phyloP scores from a whole-genome alignment of 2,797 vertebrate species.

The Pipistrellus kuhlii region DNA sequence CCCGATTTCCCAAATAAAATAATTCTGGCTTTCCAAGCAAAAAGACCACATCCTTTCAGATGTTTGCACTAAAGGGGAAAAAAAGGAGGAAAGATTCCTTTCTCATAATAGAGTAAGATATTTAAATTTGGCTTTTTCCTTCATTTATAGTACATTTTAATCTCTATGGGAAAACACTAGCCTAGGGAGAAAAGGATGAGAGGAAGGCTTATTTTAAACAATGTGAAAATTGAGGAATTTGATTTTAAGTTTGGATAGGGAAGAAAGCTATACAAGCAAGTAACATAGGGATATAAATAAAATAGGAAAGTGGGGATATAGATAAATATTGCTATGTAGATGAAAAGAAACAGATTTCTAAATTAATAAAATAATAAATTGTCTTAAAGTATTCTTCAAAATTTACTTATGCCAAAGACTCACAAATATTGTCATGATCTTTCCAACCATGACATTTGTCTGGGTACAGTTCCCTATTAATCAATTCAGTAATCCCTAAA shows the following conservation, averaged over 20 bases:
- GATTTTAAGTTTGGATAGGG: neutral
- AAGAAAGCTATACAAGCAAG: neutral
- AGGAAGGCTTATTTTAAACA: neutral
- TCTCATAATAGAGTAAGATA: neutral
- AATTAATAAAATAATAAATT: constrained; percentile 49
- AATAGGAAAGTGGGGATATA: neutral
- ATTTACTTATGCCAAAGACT: constrained; percentile 40
- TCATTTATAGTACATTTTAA: neutral
- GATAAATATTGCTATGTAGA: neutral
- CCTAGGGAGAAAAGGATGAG: neutral
- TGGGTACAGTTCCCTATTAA: neutral
- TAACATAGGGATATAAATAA: neutral
- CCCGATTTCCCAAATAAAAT: constrained; percentile 28
- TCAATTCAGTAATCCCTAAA: neutral
- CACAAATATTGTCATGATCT: constrained; percentile 13
- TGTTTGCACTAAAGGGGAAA: neutral
- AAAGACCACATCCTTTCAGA: constrained; percentile 17
- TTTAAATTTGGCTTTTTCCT: constrained; percentile 9
- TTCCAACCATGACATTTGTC: neutral
- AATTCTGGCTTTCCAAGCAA: neutral
- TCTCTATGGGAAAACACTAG: neutral
- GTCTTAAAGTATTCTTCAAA: constrained; percentile 6
- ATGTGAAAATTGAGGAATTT: constrained; percentile 27
- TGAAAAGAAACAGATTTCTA: constrained; percentile 56
- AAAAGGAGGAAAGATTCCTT: neutral